Percentiles rank a stretch among this genome's conserved stretches.
Evolutionary conservation across 37 sponge, comb jelly and placozoan species (phyloP).

Genomic region (Beroe ovata): DNA sequence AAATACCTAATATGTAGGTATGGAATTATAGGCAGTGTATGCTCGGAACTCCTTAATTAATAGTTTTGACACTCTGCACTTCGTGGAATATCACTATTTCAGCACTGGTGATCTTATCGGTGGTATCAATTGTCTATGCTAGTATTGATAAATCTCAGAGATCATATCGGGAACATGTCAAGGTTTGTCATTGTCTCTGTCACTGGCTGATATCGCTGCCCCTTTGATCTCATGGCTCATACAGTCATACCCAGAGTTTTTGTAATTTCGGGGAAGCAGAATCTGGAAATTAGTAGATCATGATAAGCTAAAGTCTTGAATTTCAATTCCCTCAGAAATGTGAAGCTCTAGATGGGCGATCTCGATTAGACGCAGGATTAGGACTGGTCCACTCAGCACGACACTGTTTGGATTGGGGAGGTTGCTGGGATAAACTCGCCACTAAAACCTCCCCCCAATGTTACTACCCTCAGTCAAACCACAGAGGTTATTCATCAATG

Average conservation of each 20-base stretch:
- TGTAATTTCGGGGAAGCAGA: too few species aligned
- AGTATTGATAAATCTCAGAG: not conserved
- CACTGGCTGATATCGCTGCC: too few species aligned
- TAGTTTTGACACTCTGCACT: too few species aligned
- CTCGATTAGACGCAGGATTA: slow-evolving; percentile 11
- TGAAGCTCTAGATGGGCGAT: not conserved
- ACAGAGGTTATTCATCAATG: slow-evolving; percentile 32
- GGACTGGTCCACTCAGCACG: not conserved
- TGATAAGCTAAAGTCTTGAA: not conserved
- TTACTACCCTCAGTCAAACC: slow-evolving; percentile 7
- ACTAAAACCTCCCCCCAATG: not conserved
- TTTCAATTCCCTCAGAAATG: slow-evolving; percentile 1
- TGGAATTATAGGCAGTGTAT: not conserved
- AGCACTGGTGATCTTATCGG: not conserved
- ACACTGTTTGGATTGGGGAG: slow-evolving; percentile 24
- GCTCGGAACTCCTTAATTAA: too few species aligned
- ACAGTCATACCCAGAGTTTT: too few species aligned
- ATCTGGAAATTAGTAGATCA: too few species aligned
- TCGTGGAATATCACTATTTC: not conserved
- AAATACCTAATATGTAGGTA: too few species aligned
- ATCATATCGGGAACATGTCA: not conserved
- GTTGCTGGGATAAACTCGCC: slow-evolving; percentile 1
- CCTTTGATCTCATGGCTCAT: too few species aligned
- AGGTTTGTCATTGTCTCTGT: not conserved
- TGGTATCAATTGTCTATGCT: slow-evolving; percentile 32